phyloP scores from a whole-genome alignment of 2,113 vertebrate species.

The Chaetorhynchus papuensis region DNA sequence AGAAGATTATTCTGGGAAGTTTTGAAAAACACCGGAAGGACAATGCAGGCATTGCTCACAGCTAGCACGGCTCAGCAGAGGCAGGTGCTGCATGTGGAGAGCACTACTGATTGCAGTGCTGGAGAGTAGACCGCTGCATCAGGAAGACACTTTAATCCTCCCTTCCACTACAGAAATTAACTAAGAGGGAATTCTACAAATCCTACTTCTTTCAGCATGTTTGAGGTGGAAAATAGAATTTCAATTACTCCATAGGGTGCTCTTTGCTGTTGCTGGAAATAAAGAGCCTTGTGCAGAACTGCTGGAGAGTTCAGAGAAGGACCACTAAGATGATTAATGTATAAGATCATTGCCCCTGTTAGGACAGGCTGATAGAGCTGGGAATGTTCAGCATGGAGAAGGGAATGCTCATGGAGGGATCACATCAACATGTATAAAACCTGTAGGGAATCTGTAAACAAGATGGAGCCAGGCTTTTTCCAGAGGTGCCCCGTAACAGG shows the following conservation, averaged over 20 bases:
- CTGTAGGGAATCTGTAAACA: not conserved
- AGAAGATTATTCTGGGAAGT: not conserved
- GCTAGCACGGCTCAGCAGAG: accelerated
- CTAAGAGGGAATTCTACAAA: not conserved
- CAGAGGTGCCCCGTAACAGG: not conserved
- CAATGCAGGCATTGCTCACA: not conserved
- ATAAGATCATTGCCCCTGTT: not conserved
- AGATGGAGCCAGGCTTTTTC: not conserved
- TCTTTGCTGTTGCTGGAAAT: not conserved
- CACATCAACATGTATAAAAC: not conserved
- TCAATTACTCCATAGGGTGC: not conserved
- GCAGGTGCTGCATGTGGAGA: not conserved
- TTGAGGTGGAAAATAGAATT: not conserved
- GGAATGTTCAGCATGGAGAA: not conserved
- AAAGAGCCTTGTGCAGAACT: not conserved
- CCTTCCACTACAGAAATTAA: not conserved
- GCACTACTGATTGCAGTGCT: not conserved
- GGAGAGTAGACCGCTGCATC: not conserved
- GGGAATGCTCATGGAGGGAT: not conserved
- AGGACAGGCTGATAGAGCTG: not conserved
- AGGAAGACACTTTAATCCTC: not conserved
- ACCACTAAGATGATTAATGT: not conserved
- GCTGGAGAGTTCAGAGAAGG: not conserved
- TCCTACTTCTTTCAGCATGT: not conserved
- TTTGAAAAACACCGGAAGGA: not conserved